phyloP scores from a whole-genome alignment of 2,888 invertebrate genomes.

The Petrophora chlorosata region DNA sequence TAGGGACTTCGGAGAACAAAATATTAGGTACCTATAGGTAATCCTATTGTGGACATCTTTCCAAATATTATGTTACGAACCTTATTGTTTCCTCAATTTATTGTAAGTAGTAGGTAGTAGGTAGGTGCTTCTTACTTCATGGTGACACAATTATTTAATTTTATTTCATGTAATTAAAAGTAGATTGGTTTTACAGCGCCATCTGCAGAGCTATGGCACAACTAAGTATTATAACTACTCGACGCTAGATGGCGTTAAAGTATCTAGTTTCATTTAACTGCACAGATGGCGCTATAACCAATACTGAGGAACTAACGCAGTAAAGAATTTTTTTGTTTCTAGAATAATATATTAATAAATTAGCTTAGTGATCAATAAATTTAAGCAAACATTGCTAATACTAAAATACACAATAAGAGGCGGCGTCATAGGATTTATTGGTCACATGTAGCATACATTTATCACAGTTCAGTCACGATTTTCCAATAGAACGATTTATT shows the following conservation, averaged over 20 bases:
- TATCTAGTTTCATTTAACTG: neutral
- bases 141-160: neutral
- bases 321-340: too few relatives aligned
- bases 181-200: too few relatives aligned
- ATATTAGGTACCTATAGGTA: too few relatives aligned
- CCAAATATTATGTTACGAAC: too few relatives aligned
- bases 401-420: conserved; percentile 20
- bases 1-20: too few relatives aligned
- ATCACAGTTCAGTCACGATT: conserved; percentile 33
- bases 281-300: conserved; percentile 37
- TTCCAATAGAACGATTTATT: conserved; percentile 13
- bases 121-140: too few relatives aligned
- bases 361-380: conserved; percentile 18
- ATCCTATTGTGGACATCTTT: too few relatives aligned
- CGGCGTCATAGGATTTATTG: conserved; percentile 25
- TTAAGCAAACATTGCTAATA: conserved; percentile 18
- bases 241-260: conserved; percentile 55
- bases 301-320: too few relatives aligned
- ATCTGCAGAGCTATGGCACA: conserved; percentile 32
- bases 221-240: conserved; percentile 48
- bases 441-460: conserved; percentile 21
- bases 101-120: too few relatives aligned
- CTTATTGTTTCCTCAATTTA: too few relatives aligned
- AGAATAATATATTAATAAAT: conserved; percentile 15
- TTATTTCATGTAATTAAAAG: too few relatives aligned